These are phyloP conservation scores for Idaea straminata DNA, from an alignment of 2,888 invertebrate genomes.

Conservation along the genomic window DNA sequence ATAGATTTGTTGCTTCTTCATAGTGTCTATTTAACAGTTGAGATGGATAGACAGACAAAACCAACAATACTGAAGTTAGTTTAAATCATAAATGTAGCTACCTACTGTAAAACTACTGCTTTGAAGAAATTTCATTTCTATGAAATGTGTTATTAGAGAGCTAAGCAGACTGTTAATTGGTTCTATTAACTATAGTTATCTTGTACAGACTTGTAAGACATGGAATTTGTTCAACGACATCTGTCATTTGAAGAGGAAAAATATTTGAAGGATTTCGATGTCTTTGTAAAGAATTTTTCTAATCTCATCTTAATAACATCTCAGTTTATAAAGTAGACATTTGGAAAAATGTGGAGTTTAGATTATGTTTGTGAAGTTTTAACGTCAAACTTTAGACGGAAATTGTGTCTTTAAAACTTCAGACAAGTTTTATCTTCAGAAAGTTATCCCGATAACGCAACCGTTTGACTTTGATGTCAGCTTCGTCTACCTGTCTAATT, in stretches of 20 bases:
- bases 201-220: too few species aligned
- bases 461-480: slow-evolving; percentile 8
- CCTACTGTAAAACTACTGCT: too few species aligned
- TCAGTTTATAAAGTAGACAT: neutral
- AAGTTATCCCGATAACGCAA: slow-evolving; percentile 12
- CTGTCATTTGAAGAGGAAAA: too few species aligned
- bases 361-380: neutral
- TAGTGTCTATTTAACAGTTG: neutral
- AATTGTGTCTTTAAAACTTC: slow-evolving; percentile 14
- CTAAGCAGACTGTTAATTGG: too few species aligned
- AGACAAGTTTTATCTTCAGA: slow-evolving; percentile 13
- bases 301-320: neutral
- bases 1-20: neutral
- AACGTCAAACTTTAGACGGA: slow-evolving; percentile 8
- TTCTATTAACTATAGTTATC: too few species aligned
- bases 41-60: neutral
- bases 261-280: too few species aligned
- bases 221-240: too few species aligned
- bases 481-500: neutral
- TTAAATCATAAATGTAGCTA: too few species aligned
- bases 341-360: slow-evolving; percentile 1
- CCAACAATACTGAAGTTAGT: too few species aligned
- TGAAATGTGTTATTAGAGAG: too few species aligned
- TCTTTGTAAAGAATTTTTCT: too few species aligned
- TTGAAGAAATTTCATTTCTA: too few species aligned